Base-by-base conservation (phyloP, 1,140 invertebrate species). In the Drosophila seguyi region DNA sequence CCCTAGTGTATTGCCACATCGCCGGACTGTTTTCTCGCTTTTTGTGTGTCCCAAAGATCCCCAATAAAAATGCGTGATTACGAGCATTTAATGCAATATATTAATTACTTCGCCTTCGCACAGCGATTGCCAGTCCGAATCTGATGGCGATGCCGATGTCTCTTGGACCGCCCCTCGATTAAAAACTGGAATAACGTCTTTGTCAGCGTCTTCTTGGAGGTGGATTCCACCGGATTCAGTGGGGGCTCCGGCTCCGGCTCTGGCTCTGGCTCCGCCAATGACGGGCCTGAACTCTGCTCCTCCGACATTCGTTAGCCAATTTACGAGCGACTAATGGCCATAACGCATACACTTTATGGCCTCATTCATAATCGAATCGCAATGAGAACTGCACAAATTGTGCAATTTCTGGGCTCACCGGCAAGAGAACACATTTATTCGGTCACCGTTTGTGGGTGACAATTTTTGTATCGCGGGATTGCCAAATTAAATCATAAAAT, bases 251-350 rank as follows among this genome's bases (percentile, higher is more conserved):
- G 14, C 50, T 16, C 47, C 4, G 47, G 8, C 45, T 45, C 20
- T 20, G 31, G 45, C 48, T 14, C n/a, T n/a, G n/a, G n/a, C 48
- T 36, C 18, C 50, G 52, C 71, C 82, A 79, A 76, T 88, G 60
- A 66, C 52, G 55, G 38, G 71, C 42, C 53, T 79, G 61, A 62
- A 79, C 72, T 65, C 47, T 58, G 82, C 39, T 60, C 38, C 66
- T 48, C 57, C 57, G 66, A 69, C 79, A 92, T 92, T 84, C 73
- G 79, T 91, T 92, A 68, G 69, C 71, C 66, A 92, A 83, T 92
- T 92, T 92, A 92, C 76, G 90, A 75, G 45, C 81, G 75, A 76
- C 81, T 92, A 91, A 90, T 91, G 75, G 84, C 91, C 81, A 92
- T 92, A 91, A 92, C 68, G 81, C 90, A 88, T 77, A 81, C 74